Conservation (phyloP, 2,113 vertebrate genomes). For the Tautogolabrus adspersus region DNA sequence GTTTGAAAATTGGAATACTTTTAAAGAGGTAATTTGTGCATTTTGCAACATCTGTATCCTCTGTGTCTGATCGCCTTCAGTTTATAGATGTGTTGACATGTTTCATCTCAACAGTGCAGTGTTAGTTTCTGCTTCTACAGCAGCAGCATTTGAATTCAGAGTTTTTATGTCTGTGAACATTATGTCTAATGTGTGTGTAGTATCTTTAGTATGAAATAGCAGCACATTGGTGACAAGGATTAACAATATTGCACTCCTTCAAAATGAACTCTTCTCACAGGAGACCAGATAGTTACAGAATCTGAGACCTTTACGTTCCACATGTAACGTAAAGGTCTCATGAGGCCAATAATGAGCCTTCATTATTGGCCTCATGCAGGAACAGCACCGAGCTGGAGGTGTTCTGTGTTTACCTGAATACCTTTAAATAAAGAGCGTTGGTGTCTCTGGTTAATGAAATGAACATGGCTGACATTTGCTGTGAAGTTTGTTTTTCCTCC, state of each 20-base stretch:
- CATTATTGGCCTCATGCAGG: background rate
- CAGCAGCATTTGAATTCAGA: too few species aligned
- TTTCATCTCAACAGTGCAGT: background rate
- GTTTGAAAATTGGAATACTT: too few species aligned
- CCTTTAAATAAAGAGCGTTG: constrained; percentile 19
- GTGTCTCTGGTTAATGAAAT: constrained; percentile 19
- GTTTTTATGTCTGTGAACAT: too few species aligned
- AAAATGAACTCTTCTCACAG: background rate
- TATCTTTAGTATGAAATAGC: too few species aligned
- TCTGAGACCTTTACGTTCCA: constrained; percentile 22
- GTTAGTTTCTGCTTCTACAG: too few species aligned
- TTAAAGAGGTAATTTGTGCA: too few species aligned
- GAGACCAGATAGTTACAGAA: background rate
- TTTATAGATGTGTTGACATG: too few species aligned
- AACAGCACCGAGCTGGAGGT: background rate
- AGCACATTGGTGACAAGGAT: too few species aligned
- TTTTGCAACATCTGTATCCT: background rate
- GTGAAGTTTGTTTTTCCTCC: constrained; percentile 14
- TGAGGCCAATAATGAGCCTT: too few species aligned
- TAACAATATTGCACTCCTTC: too few species aligned
- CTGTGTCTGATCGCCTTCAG: background rate
- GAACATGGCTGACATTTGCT: background rate
- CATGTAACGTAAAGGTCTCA: too few species aligned
- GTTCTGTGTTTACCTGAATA: constrained; percentile 15
- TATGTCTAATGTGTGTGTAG: too few species aligned